These are phyloP conservation scores for Agapornis canus DNA, from an alignment of 2,797 vertebrate species.

Conservation along the genomic window DNA sequence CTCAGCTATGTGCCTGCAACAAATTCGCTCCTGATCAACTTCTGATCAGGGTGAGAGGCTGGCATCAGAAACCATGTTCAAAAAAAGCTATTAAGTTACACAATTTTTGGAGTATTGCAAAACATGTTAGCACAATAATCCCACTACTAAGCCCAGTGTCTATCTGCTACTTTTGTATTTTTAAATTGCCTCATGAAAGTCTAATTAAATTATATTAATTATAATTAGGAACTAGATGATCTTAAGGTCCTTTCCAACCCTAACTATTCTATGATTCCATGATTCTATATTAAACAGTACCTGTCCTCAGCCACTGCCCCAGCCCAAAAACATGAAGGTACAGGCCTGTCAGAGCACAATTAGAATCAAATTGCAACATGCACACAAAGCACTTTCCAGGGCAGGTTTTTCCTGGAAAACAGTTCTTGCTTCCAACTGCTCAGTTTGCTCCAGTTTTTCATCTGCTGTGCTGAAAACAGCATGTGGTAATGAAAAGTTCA, in stretches of 20 bases:
- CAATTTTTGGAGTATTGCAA: not conserved
- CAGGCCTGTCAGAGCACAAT: not conserved
- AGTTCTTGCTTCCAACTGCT: not conserved
- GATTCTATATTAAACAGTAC: not conserved
- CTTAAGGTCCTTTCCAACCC: too few species aligned
- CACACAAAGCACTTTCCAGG: not conserved
- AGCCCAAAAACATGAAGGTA: not conserved
- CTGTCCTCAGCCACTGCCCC: not conserved
- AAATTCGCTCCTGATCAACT: not conserved
- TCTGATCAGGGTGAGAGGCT: not conserved
- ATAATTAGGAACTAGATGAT: too few species aligned
- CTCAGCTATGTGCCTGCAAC: not conserved
- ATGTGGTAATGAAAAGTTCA: not conserved
- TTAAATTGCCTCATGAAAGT: not conserved
- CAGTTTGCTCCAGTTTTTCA: not conserved
- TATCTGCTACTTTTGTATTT: not conserved
- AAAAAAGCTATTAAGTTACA: not conserved
- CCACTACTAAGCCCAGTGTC: not conserved
- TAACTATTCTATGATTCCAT: too few species aligned
- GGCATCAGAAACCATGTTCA: not conserved
- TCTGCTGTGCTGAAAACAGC: not conserved
- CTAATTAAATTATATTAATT: not conserved
- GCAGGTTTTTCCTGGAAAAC: conserved; percentile 22
- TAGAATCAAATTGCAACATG: not conserved
- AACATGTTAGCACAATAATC: rapidly evolving